phyloP scores from a whole-genome alignment of 2,888 invertebrate species.

The Stenodema calcarata region DNA sequence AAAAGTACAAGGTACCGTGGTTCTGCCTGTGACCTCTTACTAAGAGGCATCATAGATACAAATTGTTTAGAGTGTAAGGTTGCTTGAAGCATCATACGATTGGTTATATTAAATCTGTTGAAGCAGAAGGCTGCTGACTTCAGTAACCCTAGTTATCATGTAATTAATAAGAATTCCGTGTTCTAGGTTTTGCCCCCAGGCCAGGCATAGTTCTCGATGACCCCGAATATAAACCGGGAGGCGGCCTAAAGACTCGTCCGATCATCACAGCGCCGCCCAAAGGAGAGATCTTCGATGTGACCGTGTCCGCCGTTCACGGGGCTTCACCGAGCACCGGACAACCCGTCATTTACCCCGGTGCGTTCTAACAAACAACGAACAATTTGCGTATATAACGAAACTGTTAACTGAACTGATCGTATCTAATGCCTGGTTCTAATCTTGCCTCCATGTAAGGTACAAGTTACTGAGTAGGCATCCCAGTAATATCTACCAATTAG shows the following conservation, averaged over 20 bases:
- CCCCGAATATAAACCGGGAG: constrained; percentile 77
- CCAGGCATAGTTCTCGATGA: constrained; percentile 88
- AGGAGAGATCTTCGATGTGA: constrained; percentile 87
- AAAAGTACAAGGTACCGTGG: too few relatives aligned
- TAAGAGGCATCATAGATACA: too few relatives aligned
- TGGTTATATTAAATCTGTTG: too few relatives aligned
- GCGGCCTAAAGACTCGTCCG: constrained; percentile 62
- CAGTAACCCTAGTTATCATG: too few relatives aligned
- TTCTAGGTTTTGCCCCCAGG: constrained; percentile 70
- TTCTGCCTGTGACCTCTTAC: too few relatives aligned
- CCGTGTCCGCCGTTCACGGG: constrained; percentile 84
- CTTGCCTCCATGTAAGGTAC: not conserved
- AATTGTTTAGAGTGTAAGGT: too few relatives aligned
- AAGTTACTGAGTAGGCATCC: too few relatives aligned
- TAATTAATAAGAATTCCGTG: not conserved
- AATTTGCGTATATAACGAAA: not conserved
- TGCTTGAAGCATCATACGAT: too few relatives aligned
- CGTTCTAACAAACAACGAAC: constrained; percentile 8
- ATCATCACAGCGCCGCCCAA: constrained; percentile 63
- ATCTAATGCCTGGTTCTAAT: not conserved
- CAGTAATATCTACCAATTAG: too few relatives aligned
- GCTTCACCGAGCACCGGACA: constrained; percentile 63
- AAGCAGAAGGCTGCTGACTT: too few relatives aligned
- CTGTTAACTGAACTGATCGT: not conserved
- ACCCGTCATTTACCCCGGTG: constrained; percentile 67